A percentile compares a stretch with the other conserved stretches of the same genome.
These are phyloP conservation scores for Porites australiensis DNA, from an alignment of 64 coral and sea anemone species.

Conservation along the genomic window DNA sequence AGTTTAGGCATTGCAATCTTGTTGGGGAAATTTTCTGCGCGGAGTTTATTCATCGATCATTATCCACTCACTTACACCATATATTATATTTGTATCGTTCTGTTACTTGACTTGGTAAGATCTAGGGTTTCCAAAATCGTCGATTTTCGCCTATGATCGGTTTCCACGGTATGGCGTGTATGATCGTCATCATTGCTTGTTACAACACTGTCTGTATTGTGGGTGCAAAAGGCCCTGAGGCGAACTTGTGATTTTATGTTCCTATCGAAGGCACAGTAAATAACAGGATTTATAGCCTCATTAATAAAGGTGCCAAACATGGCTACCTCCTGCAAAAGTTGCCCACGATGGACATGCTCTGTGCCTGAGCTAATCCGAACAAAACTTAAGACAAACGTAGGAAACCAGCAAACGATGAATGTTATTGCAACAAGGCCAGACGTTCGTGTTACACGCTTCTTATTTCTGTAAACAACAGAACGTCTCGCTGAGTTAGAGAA, in stretches of 20 bases:
- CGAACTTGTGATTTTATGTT: slow-evolving; percentile 29
- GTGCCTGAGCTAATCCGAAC: slow-evolving; percentile 6
- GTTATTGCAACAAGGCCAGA: slow-evolving; percentile 28
- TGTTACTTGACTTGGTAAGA: not conserved
- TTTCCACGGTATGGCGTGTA: not conserved
- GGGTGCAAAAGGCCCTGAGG: not conserved
- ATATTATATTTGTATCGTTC: no score
- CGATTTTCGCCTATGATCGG: not conserved
- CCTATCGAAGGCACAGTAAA: slow-evolving; percentile 56
- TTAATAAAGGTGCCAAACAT: slow-evolving; percentile 54
- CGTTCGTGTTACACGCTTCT: slow-evolving; percentile 40
- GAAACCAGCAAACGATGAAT: slow-evolving; percentile 49
- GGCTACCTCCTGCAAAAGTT: slow-evolving; percentile 2
- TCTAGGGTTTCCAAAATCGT: not conserved
- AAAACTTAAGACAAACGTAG: slow-evolving; percentile 18
- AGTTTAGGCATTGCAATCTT: no score
- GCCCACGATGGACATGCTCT: not conserved
- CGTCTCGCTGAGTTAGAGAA: not conserved
- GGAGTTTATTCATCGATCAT: no score
- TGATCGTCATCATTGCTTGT: not conserved
- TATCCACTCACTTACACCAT: not conserved
- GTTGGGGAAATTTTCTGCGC: no score
- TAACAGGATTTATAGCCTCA: slow-evolving; percentile 43
- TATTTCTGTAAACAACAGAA: not conserved
- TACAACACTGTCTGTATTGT: not conserved